Base-by-base conservation (phyloP, 2,888 invertebrate species). In the Rhodophaea formosa region DNA sequence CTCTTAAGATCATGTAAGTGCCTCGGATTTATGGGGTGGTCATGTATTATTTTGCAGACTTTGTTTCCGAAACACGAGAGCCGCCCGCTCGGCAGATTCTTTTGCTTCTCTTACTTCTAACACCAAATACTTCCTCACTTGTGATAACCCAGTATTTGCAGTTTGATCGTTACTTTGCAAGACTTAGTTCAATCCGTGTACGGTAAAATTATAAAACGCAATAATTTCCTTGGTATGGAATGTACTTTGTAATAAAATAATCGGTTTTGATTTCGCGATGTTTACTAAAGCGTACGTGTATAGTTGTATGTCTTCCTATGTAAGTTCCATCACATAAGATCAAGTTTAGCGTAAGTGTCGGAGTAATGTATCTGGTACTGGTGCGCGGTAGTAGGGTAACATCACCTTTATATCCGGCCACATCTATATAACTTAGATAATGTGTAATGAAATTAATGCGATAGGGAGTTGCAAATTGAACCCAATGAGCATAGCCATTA, bases 271-370 rank as follows among this genome's bases (percentile, higher is more conserved):
- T 77, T 82, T 75, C 57, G 73, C 77, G 64, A 72, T 72, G 73
- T 78, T 71, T 79, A 73, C 77, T 76, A 79, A 74, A 70, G 77
- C 78, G 77, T 84, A 77, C 73, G 71, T 86, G 79, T 84, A 80
- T 84, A 85, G 85, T 75, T 86, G 84, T 88, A 86, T 84, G 90
- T 90, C 90, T 91, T 90, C 90, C 91, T 88, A 83, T 84, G 84
- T 88, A 86, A 87, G 87, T 82, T 82, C 81, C 82, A 81, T 80
- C 81, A 73, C 71, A 68, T 78, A 76, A 77, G 76, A 75, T 72
- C 80, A 74, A 75, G 70, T 75, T 74, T 80, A 80, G 79, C 68
- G 69, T 82, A 75, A 75, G 72, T 73, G 72, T 75, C 74, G 71
- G 77, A 72, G 62, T 77, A 72, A 74, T 70, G 73, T 74, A 69